A percentile compares a stretch with the other conserved stretches of the same genome.
Conservation (phyloP, 2,113 vertebrate genomes). For the Orycteropus afer region DNA sequence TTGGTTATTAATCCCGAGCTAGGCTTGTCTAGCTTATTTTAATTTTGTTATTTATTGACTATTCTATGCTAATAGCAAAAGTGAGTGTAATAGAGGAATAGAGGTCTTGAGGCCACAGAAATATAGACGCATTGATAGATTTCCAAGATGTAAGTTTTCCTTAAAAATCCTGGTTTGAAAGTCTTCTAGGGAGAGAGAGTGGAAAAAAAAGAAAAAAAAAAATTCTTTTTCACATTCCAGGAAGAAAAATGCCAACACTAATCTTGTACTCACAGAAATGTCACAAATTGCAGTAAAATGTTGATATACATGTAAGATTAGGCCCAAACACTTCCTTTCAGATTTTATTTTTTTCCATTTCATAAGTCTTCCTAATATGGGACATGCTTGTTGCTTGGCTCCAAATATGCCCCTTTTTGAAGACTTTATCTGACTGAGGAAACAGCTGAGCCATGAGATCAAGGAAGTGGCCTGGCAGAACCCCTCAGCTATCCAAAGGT, state of each 20-base stretch:
- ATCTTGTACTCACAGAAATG: constrained; percentile 27
- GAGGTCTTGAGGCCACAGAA: not conserved
- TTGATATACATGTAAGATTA: constrained; percentile 33
- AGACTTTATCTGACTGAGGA: not conserved
- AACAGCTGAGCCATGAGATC: not conserved
- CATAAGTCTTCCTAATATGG: not conserved
- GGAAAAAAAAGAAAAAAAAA: not conserved
- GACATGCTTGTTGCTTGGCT: not conserved
- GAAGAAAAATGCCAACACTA: constrained; percentile 12
- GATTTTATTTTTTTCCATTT: constrained; percentile 30
- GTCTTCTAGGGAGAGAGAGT: not conserved
- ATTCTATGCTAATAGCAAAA: fast-evolving
- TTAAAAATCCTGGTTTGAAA: not conserved
- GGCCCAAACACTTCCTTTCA: not conserved
- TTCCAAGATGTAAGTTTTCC: not conserved
- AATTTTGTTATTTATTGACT: not conserved
- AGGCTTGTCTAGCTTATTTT: not conserved
- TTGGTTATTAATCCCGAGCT: not conserved
- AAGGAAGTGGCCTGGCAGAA: not conserved
- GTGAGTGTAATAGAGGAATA: too few species aligned
- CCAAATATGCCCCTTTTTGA: not conserved
- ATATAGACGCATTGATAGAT: not conserved
- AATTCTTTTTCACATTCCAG: not conserved
- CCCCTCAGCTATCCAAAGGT: too few species aligned
- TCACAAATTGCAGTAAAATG: constrained; percentile 34